These are phyloP conservation scores for Punctoribates punctum DNA, from an alignment of 2,888 invertebrate genomes.

Conservation along the genomic window DNA sequence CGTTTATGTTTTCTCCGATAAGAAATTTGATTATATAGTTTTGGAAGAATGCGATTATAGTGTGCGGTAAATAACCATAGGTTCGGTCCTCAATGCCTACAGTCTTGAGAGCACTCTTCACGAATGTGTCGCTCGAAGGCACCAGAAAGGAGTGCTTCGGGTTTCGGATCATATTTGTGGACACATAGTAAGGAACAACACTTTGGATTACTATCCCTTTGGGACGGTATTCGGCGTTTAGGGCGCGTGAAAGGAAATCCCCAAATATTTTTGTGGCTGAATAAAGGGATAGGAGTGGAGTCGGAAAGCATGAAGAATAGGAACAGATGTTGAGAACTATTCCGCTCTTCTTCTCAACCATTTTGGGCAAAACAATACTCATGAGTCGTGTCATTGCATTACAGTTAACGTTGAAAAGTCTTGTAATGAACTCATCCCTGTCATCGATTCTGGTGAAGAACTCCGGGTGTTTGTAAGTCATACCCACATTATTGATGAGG, in stretches of 20 bases:
- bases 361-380: constrained; percentile 68
- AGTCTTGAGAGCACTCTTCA: constrained; percentile 52
- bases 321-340: constrained; percentile 87
- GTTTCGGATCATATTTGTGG: constrained; percentile 53
- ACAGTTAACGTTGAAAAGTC: constrained; percentile 78
- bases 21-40: constrained; percentile 36
- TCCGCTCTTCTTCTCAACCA: constrained; percentile 67
- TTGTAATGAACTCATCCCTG: constrained; percentile 61
- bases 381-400: constrained; percentile 81
- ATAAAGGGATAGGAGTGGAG: constrained; percentile 83
- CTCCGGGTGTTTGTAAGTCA: constrained; percentile 78
- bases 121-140: constrained; percentile 52
- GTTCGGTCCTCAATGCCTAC: constrained; percentile 52
- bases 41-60: constrained; percentile 41
- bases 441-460: constrained; percentile 69
- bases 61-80: constrained; percentile 54
- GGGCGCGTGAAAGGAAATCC: constrained; percentile 53
- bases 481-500: constrained; percentile 74
- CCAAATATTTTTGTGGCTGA: constrained; percentile 71
- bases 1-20: constrained; percentile 37
- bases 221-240: constrained; percentile 53
- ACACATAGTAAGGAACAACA: constrained; percentile 55
- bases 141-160: constrained; percentile 51
- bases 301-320: constrained; percentile 76
- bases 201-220: constrained; percentile 52